Conservation (phyloP, 1,140 invertebrate genomes). For the Drosophila nebulosa region DNA sequence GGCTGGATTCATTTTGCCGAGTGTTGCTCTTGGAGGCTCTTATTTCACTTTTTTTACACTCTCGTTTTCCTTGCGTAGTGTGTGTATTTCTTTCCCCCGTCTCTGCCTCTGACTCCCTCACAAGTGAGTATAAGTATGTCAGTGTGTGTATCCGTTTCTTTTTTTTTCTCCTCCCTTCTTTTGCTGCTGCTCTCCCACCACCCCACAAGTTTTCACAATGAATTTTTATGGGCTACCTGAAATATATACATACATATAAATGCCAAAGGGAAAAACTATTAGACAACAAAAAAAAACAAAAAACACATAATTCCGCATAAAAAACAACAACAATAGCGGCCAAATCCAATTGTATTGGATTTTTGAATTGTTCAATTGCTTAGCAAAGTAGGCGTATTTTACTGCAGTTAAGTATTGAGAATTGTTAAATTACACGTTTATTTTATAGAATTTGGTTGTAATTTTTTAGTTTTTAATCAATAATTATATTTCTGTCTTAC, state of each 20-base stretch:
- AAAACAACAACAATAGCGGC: not conserved
- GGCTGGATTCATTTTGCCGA: conserved; percentile 80
- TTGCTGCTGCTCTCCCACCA: conserved; percentile 68
- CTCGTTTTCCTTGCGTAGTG: conserved; percentile 9
- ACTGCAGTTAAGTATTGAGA: not conserved
- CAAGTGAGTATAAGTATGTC: conserved; percentile 42
- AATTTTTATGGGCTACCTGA: conserved; percentile 75
- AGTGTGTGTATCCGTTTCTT: conserved; percentile 33
- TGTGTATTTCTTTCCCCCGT: conserved; percentile 42
- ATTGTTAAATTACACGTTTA: too few relatives aligned
- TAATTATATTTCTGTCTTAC: too few relatives aligned
- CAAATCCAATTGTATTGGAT: not conserved
- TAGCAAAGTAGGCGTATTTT: not conserved
- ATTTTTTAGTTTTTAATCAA: too few relatives aligned
- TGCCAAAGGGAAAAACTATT: conserved; percentile 15
- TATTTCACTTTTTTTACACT: not conserved
- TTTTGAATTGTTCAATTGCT: not conserved
- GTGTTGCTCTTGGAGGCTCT: conserved; percentile 24
- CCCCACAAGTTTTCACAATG: conserved; percentile 76
- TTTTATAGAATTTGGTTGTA: too few relatives aligned
- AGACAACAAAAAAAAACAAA: not conserved
- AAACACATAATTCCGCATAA: conserved; percentile 7
- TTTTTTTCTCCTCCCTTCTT: conserved; percentile 36
- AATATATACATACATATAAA: conserved; percentile 61
- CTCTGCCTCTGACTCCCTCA: conserved; percentile 34